Evolutionary conservation across 2,113 vertebrate species (phyloP).

Genomic region (Leptobrachium ailaonicum): DNA sequence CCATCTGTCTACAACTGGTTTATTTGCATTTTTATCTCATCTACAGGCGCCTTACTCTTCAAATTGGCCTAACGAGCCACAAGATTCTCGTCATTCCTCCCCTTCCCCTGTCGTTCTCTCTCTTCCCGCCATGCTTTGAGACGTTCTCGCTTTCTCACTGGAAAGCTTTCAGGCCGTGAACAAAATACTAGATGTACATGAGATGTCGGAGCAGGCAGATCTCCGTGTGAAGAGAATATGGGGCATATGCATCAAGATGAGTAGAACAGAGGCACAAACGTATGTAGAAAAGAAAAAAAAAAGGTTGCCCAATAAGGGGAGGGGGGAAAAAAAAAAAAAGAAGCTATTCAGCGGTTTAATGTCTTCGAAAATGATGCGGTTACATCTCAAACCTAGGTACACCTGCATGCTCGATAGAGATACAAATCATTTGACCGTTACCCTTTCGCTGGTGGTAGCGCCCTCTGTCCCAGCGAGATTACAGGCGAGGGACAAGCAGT

Average conservation of each 20-base stretch:
- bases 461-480: conserved; percentile 17
- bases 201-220: background rate
- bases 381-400: background rate
- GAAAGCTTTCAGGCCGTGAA: too few relatives aligned
- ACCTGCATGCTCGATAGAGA: background rate
- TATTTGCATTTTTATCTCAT: too few relatives aligned
- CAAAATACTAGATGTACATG: background rate
- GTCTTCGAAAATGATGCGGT: background rate
- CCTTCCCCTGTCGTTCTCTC: too few relatives aligned
- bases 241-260: background rate
- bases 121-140: too few relatives aligned
- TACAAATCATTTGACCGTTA: conserved; percentile 23
- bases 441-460: conserved; percentile 11
- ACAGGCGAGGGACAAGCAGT: conserved; percentile 3
- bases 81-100: too few relatives aligned
- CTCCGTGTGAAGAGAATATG: background rate
- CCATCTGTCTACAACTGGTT: too few relatives aligned
- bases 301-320: too few relatives aligned
- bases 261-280: background rate
- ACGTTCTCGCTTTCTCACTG: too few relatives aligned
- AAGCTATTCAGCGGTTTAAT: background rate
- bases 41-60: too few relatives aligned
- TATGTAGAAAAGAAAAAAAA: too few relatives aligned
- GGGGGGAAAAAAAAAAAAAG: too few relatives aligned
- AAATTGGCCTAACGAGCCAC: too few relatives aligned